Evolutionary conservation across 2,888 invertebrate genomes (phyloP), one percentile per base, ranked within the genome.

Genomic region (Noctua fimbriata): DNA sequence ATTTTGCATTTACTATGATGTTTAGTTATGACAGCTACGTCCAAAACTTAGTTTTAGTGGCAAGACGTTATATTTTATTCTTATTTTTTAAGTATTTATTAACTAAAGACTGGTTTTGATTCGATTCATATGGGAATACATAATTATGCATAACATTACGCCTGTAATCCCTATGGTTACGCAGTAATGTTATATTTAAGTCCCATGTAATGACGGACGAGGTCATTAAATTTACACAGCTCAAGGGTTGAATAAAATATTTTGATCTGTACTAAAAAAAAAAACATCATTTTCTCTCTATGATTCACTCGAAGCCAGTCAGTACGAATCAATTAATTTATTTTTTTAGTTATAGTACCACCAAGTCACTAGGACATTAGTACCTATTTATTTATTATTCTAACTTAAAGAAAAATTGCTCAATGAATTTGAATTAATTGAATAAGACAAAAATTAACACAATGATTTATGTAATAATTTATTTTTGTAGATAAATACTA

Each of bases 351-450:
- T 78, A 74, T 91, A 91, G 83, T 84, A 88, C 87, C 89, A 92
- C 92, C 91, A 88, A 95, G 95, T 95, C 95, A 95, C 89, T 95
- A 95, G 94, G 94, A 94, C 95, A 87, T 82, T 94, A 94, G 87
- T 88, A 85, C 81, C 81, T 88, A 89, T 87, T 87, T 85, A 84
- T 49, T 78, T 67, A 44, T 44, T 67, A n/a, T 67, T n/a, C 5
- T 66, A 74, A 76, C 5, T 67, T 70, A 18, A 58, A 44, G 16
- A 47, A 49, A 67, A 79, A 47, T 47, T 79, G 79, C 79, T 79
- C 79, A 79, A 79, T 79, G 21, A 4, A 79, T 77, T 74, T 24
- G 28, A 65, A n/a, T 55, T 44, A 65, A 32, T 79, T 55, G 21
- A 52, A 49, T n/a, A 21, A 44, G 21, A 47, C 9, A 73, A 72